These are phyloP conservation scores for Drosophila melanosoma DNA, from an alignment of 2,888 invertebrate species.

Conservation along the genomic window DNA sequence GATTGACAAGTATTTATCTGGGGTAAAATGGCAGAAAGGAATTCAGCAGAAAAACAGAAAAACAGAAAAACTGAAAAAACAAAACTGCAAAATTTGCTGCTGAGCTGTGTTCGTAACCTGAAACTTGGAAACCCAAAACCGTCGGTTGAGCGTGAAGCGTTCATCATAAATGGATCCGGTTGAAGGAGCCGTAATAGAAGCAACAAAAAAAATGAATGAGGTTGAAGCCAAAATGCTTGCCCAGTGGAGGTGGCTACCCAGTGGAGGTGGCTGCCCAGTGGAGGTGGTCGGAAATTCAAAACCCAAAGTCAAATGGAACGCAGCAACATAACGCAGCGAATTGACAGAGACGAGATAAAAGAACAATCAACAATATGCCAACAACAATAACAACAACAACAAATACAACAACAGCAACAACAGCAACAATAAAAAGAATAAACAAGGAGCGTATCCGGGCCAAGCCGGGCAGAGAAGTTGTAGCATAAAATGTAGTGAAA, in stretches of 20 bases:
- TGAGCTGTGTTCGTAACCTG: constrained; percentile 21
- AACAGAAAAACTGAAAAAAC: constrained; percentile 5
- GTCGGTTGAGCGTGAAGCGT: constrained; percentile 59
- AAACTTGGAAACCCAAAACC: constrained; percentile 34
- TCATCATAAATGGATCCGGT: constrained; percentile 59
- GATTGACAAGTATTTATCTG: constrained; percentile 83
- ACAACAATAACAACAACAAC: constrained; percentile 39
- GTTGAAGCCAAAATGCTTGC: constrained; percentile 31
- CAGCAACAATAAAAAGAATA: constrained; percentile 24
- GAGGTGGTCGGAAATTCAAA: constrained; percentile 76
- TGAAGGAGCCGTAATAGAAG: constrained; percentile 8
- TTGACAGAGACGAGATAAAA: constrained; percentile 82
- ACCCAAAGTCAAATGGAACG: constrained; percentile 81
- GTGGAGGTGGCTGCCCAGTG: constrained; percentile 44
- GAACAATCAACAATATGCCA: constrained; percentile 80
- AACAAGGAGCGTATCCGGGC: constrained; percentile 44
- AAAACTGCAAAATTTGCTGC: constrained; percentile 39
- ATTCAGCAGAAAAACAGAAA: constrained; percentile 17
- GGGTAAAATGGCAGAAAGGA: constrained; percentile 34
- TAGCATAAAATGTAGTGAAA: constrained; percentile 78
- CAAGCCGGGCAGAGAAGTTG: constrained; percentile 60
- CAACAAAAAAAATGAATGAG: constrained; percentile 2
- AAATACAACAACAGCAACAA: constrained; percentile 30
- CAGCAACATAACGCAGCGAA: constrained; percentile 77
- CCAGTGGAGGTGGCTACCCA: too few species aligned